Evolutionary conservation across 2,888 invertebrate species (phyloP), one percentile per base, ranked within the genome.

Genomic region (Synergus umbraculus): DNA sequence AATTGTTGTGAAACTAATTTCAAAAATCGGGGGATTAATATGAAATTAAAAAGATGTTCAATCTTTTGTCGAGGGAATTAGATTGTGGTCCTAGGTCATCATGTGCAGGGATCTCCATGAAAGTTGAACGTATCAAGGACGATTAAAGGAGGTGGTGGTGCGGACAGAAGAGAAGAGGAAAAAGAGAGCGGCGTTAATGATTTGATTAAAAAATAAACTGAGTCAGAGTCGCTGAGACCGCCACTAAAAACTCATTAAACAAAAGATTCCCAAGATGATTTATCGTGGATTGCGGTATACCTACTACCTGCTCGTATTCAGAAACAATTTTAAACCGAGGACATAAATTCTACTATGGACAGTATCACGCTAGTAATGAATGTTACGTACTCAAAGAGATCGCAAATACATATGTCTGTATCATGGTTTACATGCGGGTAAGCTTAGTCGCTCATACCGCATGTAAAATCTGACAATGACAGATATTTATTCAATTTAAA

Each of bases 191-290:
- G 88, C 88, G 88, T 90, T 90, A 90, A 90, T 89, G 88, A 90
- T 90, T 91, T 89, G 89, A 91, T 90, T 90, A 89, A 89, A 90
- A 89, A 88, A 88, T 84, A 86, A 89, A 88, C 88, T 84, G 85
- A 87, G 49, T 49, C 37, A 37, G 49, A 54, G 73, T 54, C 73
- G 73, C 73, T 73, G 80, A 84, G 84, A 81, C 85, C 85, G 85
- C 85, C 87, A 88, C 87, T 89, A 89, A 88, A 89, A 90, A 89
- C 88, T 90, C 89, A 90, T 89, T 89, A 88, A 89, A 88, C 87
- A 81, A 81, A 60, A 78, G 63, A 90, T 90, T 89, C 88, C 80
- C 78, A 67, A 67, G 86, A 84, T 91, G 89, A 91, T 91, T 91
- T 91, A 91, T 91, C 89, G 90, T 88, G 86, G 88, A 91, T 91